Evolutionary conservation across 1,140 invertebrate species (phyloP).

Genomic region (Lithobius niger): DNA sequence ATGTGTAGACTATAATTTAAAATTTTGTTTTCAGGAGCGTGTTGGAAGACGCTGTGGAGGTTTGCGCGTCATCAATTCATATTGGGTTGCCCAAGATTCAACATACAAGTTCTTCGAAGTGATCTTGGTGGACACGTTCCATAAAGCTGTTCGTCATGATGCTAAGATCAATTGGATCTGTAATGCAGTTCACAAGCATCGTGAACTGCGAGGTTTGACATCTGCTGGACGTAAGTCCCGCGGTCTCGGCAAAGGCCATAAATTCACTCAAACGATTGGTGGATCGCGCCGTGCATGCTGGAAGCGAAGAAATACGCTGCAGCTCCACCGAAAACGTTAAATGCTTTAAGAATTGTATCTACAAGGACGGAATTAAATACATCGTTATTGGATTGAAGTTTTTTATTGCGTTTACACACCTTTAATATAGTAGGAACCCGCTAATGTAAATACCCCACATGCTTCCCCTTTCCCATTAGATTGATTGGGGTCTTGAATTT

Average conservation of each 20-base stretch:
- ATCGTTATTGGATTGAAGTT: too few relatives aligned
- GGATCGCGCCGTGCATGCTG: slow-evolving; percentile 86
- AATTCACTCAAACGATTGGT: slow-evolving; percentile 89
- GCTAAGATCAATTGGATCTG: slow-evolving; percentile 97
- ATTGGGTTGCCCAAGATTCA: slow-evolving; percentile 98
- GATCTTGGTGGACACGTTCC: slow-evolving; percentile 83
- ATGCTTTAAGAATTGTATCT: too few relatives aligned
- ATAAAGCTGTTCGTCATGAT: slow-evolving; percentile 90
- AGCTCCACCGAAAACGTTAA: slow-evolving; percentile 94
- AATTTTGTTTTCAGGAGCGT: slow-evolving; percentile 87
- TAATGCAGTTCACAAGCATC: slow-evolving; percentile 93
- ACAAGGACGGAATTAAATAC: too few relatives aligned
- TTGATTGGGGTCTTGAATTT: too few relatives aligned
- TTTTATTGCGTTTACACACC: too few relatives aligned
- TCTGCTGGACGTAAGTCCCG: slow-evolving; percentile 90
- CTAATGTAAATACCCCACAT: too few relatives aligned
- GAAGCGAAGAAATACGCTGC: slow-evolving; percentile 82
- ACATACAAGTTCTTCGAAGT: slow-evolving; percentile 99
- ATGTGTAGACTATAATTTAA: too few relatives aligned
- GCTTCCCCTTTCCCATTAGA: too few relatives aligned
- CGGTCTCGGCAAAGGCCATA: slow-evolving; percentile 92
- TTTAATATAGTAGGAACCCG: too few relatives aligned
- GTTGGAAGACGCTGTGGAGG: slow-evolving; percentile 85
- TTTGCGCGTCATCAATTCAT: slow-evolving; percentile 90
- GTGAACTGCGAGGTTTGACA: slow-evolving; percentile 94